Conservation (phyloP, 2,113 vertebrate genomes). For the Salvelinus alpinus region DNA sequence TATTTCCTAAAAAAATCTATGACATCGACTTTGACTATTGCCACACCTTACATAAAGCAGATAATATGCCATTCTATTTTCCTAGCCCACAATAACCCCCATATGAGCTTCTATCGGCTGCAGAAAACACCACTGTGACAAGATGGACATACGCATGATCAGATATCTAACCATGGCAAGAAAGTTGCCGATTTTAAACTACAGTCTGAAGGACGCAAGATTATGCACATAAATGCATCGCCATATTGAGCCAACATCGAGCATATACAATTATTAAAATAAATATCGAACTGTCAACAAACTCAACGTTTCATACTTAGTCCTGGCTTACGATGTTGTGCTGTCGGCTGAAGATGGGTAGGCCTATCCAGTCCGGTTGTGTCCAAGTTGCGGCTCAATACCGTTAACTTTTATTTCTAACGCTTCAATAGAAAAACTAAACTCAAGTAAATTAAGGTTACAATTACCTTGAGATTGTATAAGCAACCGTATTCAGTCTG, state of each 20-base stretch:
- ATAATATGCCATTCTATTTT: background rate
- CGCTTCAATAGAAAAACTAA: slow-evolving; percentile 11
- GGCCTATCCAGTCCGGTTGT: background rate
- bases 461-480: background rate
- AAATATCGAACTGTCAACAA: background rate
- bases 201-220: background rate
- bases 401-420: slow-evolving; percentile 37
- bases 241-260: background rate
- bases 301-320: background rate
- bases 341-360: background rate
- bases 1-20: background rate
- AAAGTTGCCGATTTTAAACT: background rate
- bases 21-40: background rate
- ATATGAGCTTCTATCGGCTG: background rate
- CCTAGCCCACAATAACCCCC: background rate
- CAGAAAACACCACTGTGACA: background rate
- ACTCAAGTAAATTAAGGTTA: background rate
- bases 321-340: background rate
- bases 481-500: background rate
- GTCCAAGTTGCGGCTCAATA: slow-evolving; percentile 1
- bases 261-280: background rate
- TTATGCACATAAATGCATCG: background rate
- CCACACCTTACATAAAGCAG: background rate
- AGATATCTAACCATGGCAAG: background rate
- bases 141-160: background rate